phyloP scores from a whole-genome alignment of 2,113 vertebrate genomes.

The Actinemys pallida region DNA sequence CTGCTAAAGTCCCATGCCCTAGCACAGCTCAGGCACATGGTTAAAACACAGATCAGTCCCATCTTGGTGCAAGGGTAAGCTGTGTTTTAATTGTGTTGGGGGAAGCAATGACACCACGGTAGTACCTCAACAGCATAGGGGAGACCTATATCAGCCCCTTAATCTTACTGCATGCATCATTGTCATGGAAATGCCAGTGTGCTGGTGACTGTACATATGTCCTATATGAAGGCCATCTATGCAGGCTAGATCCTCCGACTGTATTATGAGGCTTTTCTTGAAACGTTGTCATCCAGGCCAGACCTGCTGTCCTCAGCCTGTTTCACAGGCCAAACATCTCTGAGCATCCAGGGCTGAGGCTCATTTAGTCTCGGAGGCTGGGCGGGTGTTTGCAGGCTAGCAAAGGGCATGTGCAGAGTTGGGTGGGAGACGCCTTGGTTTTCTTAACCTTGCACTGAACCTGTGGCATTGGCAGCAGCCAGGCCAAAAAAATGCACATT shows the following conservation, averaged over 20 bases:
- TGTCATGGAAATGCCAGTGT: not conserved
- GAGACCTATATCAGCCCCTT: not conserved
- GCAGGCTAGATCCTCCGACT: not conserved
- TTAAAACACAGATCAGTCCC: not conserved
- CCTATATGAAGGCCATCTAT: not conserved
- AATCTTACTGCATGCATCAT: not conserved
- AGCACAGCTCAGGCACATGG: not conserved
- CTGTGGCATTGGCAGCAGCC: conserved; percentile 49
- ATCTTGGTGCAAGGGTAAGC: not conserved
- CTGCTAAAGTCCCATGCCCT: not conserved
- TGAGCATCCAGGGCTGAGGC: accelerated
- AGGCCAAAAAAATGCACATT: not conserved
- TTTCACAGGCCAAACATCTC: conserved; percentile 10
- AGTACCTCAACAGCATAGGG: not conserved
- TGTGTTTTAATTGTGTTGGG: not conserved
- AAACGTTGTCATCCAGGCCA: not conserved
- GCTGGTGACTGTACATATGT: not conserved
- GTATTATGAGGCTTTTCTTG: not conserved
- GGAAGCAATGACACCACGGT: not conserved
- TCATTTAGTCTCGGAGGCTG: conserved; percentile 26
- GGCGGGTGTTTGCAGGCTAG: not conserved
- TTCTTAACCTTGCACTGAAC: conserved; percentile 59
- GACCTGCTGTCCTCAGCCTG: not conserved
- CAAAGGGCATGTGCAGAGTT: accelerated
- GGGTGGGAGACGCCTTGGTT: conserved; percentile 13